phyloP scores from a whole-genome alignment of 2,888 invertebrate genomes.

The Hofmannophila pseudospretella region DNA sequence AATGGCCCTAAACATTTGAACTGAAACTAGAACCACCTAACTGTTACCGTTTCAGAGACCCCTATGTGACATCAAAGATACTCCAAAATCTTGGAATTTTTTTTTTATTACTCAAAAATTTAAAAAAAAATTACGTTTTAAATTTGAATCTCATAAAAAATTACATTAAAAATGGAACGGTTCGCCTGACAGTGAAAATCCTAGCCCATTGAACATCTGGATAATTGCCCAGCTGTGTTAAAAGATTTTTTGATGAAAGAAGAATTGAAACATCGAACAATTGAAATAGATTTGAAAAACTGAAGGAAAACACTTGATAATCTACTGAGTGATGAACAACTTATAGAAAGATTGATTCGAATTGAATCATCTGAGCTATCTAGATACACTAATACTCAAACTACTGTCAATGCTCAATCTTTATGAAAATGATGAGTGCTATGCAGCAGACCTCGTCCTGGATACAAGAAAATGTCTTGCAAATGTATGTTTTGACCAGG shows the following conservation, averaged over 20 bases:
- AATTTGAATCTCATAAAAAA: constrained; percentile 68
- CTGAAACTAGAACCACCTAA: no score
- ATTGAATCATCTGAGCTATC: constrained; percentile 42
- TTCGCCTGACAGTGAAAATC: constrained; percentile 83
- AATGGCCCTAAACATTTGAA: no score
- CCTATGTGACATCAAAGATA: no score
- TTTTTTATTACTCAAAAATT: no score
- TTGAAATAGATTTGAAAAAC: constrained; percentile 44
- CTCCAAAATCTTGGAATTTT: no score
- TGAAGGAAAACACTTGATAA: constrained; percentile 62
- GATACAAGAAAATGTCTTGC: constrained; percentile 65
- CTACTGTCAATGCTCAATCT: constrained; percentile 59
- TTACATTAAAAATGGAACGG: constrained; percentile 91
- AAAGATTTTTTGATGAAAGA: constrained; percentile 42
- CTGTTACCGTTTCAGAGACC: no score
- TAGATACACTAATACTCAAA: constrained; percentile 53
- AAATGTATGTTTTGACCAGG: constrained; percentile 64
- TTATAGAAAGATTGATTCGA: constrained; percentile 58
- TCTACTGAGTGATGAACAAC: constrained; percentile 55
- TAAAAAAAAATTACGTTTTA: constrained; percentile 84
- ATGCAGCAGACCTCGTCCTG: constrained; percentile 57
- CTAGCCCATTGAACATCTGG: constrained; percentile 87
- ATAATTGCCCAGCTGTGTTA: constrained; percentile 76
- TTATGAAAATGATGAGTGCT: constrained; percentile 43
- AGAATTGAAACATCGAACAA: constrained; percentile 52